A percentile compares a stretch with the other conserved stretches of the same genome.
Conservation (phyloP, 2,888 invertebrate species). For the Drosophila aldrichi region DNA sequence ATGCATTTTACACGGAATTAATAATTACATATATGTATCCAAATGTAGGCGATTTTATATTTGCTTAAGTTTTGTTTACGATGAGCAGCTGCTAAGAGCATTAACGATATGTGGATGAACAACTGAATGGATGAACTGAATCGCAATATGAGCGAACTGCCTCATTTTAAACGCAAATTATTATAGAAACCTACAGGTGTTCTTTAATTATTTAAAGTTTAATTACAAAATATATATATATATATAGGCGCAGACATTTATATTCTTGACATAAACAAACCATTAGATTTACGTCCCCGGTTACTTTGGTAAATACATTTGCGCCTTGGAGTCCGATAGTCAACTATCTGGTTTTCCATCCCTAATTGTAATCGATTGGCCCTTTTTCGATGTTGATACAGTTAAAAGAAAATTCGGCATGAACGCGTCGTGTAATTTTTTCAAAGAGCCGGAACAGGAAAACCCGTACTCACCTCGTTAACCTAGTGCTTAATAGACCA, state of each 20-base stretch:
- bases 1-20: neutral
- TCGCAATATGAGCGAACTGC: neutral
- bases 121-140: neutral
- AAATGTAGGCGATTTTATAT: neutral
- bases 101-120: neutral
- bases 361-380: slow-evolving; percentile 23
- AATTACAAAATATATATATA: neutral
- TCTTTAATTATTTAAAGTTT: neutral
- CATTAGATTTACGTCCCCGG: neutral
- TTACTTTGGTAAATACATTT: neutral
- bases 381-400: slow-evolving; percentile 28
- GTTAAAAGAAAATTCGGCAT: slow-evolving; percentile 43
- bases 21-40: neutral
- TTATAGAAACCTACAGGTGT: neutral
- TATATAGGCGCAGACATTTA: too few relatives aligned
- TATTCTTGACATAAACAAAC: neutral
- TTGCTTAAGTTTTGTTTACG: slow-evolving; percentile 1
- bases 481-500: slow-evolving; percentile 13
- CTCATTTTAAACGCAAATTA: neutral
- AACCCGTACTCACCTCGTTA: slow-evolving; percentile 13
- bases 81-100: neutral
- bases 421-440: slow-evolving; percentile 49
- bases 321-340: neutral
- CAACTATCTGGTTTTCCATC: neutral
- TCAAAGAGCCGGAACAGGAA: slow-evolving; percentile 22